Percentiles rank a stretch among this genome's conserved stretches.
Conservation (phyloP, 2,113 vertebrate genomes). For the Syngnathus typhle region DNA sequence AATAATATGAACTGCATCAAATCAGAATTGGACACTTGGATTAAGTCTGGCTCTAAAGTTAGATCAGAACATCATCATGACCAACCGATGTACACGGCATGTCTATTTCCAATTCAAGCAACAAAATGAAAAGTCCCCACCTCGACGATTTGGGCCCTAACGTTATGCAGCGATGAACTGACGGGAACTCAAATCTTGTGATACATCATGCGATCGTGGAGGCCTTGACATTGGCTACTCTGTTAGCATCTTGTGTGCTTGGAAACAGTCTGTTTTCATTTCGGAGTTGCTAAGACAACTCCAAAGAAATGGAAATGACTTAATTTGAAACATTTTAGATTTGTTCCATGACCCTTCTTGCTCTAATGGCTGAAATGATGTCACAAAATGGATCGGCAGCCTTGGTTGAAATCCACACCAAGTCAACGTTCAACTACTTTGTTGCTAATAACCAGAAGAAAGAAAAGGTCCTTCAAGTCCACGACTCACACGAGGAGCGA, state of each 20-base stretch:
- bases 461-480: conserved; percentile 1
- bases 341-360: neutral
- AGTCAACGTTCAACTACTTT: neutral
- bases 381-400: neutral
- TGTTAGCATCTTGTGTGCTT: conserved; percentile 6
- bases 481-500: neutral
- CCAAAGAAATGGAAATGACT: conserved; percentile 10
- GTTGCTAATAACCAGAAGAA: neutral
- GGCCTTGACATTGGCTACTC: neutral
- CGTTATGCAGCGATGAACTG: neutral
- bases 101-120: conserved; percentile 1
- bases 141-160: neutral
- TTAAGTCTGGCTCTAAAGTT: neutral
- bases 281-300: neutral
- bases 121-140: neutral
- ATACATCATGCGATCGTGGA: conserved; percentile 12
- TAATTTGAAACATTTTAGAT: conserved; percentile 6
- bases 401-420: too few species aligned
- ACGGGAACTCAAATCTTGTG: conserved; percentile 10
- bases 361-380: neutral
- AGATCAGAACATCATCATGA: conserved; percentile 16
- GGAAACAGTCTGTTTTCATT: conserved; percentile 33
- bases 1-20: neutral
- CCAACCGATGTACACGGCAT: neutral
- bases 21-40: neutral